Evolutionary conservation across 2,888 invertebrate species (phyloP).

Genomic region (Drosophila niveifrons): DNA sequence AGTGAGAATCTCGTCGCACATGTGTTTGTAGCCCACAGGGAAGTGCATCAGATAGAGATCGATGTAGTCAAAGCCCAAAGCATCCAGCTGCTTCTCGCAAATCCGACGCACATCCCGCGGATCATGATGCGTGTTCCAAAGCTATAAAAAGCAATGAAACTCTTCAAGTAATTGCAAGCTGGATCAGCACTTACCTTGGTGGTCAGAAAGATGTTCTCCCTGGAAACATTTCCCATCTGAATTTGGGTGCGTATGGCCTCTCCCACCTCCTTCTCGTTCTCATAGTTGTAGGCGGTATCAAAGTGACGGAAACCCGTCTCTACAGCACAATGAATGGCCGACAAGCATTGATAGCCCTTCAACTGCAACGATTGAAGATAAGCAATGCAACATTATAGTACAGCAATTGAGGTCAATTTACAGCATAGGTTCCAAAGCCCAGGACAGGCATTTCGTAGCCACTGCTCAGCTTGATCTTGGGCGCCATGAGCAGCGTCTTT

Average conservation of each 20-base stretch:
- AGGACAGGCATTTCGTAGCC: slow-evolving; percentile 89
- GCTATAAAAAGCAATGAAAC: slow-evolving; percentile 20
- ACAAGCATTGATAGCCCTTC: slow-evolving; percentile 76
- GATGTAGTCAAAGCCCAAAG: slow-evolving; percentile 90
- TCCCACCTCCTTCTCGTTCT: slow-evolving; percentile 85
- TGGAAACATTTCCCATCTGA: slow-evolving; percentile 83
- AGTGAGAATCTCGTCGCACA: slow-evolving; percentile 84
- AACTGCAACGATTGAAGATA: slow-evolving; percentile 41
- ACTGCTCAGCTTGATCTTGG: slow-evolving; percentile 87
- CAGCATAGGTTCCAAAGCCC: slow-evolving; percentile 88
- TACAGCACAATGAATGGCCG: slow-evolving; percentile 85
- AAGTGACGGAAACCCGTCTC: slow-evolving; percentile 86
- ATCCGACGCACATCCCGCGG: slow-evolving; percentile 89
- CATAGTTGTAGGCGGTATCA: slow-evolving; percentile 86
- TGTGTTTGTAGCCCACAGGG: slow-evolving; percentile 89
- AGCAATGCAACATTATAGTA: neutral
- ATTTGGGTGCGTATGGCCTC: slow-evolving; percentile 85
- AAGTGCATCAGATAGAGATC: slow-evolving; percentile 94
- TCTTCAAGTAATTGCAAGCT: neutral
- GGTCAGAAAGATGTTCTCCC: slow-evolving; percentile 85
- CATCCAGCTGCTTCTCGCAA: slow-evolving; percentile 88
- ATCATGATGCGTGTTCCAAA: slow-evolving; percentile 86
- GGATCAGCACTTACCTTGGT: slow-evolving; percentile 68
- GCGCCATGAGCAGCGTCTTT: slow-evolving; percentile 78
- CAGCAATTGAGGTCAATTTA: neutral